Conservation (phyloP, 2,888 invertebrate species). For the Philhelius pedissequus region DNA sequence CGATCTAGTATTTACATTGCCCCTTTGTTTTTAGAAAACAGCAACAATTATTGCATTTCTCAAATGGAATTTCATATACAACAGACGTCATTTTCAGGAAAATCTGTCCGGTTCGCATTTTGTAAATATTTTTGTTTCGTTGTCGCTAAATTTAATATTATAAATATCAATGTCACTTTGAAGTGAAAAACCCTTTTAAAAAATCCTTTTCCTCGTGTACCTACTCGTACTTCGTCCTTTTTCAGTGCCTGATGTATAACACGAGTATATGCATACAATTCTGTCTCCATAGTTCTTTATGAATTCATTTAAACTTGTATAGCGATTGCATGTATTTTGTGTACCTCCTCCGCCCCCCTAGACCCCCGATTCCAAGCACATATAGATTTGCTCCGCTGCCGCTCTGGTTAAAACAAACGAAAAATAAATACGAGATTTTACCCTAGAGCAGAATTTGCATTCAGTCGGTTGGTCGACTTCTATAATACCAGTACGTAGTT, state of each 20-base stretch:
- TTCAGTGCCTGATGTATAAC: background rate
- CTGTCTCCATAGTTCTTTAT: slow-evolving; percentile 23
- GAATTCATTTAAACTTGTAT: slow-evolving; percentile 37
- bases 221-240: background rate
- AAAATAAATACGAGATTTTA: slow-evolving; percentile 20
- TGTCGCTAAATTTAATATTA: slow-evolving; percentile 47
- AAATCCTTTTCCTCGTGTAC: background rate
- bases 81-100: slow-evolving; percentile 18
- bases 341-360: background rate
- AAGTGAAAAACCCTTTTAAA: slow-evolving; percentile 29
- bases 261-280: background rate
- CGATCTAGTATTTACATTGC: background rate
- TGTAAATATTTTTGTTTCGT: slow-evolving; percentile 17
- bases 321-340: background rate
- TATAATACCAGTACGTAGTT: background rate
- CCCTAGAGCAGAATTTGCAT: slow-evolving; percentile 34
- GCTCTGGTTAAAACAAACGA: slow-evolving; percentile 4
- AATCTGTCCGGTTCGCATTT: slow-evolving; percentile 11
- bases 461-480: background rate
- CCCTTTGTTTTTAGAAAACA: background rate
- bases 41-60: background rate
- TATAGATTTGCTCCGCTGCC: no score
- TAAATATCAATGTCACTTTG: slow-evolving; percentile 58
- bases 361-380: background rate
- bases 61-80: slow-evolving; percentile 14